Base-by-base conservation (phyloP, 1,140 invertebrate genomes). In the Cydia fagiglandana region DNA sequence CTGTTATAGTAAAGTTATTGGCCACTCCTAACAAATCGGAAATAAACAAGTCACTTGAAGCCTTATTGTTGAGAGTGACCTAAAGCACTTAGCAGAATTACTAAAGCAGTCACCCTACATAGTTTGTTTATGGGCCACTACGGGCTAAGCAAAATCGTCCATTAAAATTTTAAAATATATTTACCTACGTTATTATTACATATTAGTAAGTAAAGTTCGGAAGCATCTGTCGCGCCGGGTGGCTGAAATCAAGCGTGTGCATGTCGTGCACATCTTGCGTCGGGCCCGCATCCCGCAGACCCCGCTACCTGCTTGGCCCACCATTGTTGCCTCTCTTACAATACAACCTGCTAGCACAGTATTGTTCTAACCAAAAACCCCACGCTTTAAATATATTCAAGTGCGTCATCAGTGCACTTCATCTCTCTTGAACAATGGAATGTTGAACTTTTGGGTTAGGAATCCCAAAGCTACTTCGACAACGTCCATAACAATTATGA, bases 271-370 rank as follows among this genome's bases (percentile, higher is more conserved):
- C 78, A 82, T 77, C 84, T 82, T 86, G 84, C 84, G 82, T 81
- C 77, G 74, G 77, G 80, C 88, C 88, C 87, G 87, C 88, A 89
- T 90, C 83, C 82, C 86, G 82, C 87, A 86, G 87, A 89, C 89
- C 83, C 82, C 86, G 82, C 88, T 91, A 91, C 88, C 90, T 91
- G 87, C 84, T 75, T 74, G 78, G 75, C 75, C 80, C 64, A 68
- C 81, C 81, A 90, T 91, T 90, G 88, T 88, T 86, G 81, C 79
- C 79, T 82, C 73, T 47, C 50, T 45, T 73, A 86, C 83, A 87
- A 88, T 86, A 80, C 81, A 82, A 86, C 86, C 82, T 86, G 84
- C 86, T 86, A 83, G 85, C 86, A 82, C 83, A 82, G 84, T 87
- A 88, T 89, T 88, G 85, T 90, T 88, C 85, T 85, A 83, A 73